A percentile compares a stretch with the other conserved stretches of the same genome.
Evolutionary conservation across 2,888 invertebrate genomes (phyloP).

Genomic region (Cryptus armator): DNA sequence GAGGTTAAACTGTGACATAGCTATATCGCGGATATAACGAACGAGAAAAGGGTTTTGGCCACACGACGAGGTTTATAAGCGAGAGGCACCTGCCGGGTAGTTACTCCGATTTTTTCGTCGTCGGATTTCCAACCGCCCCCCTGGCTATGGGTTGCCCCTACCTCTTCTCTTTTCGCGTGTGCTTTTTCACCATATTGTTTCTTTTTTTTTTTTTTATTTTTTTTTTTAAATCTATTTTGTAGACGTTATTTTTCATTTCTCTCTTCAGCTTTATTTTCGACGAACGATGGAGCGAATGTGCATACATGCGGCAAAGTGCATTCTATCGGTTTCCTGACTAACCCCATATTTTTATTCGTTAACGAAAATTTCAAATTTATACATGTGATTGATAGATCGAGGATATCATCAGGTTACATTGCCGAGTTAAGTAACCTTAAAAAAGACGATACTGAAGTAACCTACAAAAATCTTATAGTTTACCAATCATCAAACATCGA

Average conservation of each 20-base stretch:
- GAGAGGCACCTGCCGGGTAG: slow-evolving; percentile 60
- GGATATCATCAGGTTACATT: no score
- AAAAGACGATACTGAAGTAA: no score
- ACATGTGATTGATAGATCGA: no score
- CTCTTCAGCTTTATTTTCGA: slow-evolving; percentile 54
- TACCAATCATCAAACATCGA: no score
- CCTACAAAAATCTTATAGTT: no score
- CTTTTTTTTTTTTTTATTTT: slow-evolving; percentile 19
- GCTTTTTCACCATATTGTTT: not conserved
- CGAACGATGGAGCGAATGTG: slow-evolving; percentile 43
- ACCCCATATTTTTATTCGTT: not conserved
- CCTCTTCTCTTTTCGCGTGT: slow-evolving; percentile 33
- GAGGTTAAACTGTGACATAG: slow-evolving; percentile 77
- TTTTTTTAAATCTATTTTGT: slow-evolving; percentile 45
- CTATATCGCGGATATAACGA: slow-evolving; percentile 15
- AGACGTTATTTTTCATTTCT: slow-evolving; percentile 48
- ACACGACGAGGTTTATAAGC: slow-evolving; percentile 32
- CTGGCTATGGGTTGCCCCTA: not conserved
- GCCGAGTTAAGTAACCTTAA: no score
- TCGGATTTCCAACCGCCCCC: slow-evolving; percentile 35
- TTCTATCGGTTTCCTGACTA: not conserved
- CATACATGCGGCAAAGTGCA: slow-evolving; percentile 13
- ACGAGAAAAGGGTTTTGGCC: slow-evolving; percentile 64
- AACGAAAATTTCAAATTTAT: no score
- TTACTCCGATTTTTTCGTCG: slow-evolving; percentile 64